Percentiles rank a stretch among this genome's conserved stretches.
phyloP scores from a whole-genome alignment of 1,140 invertebrate genomes.

The Drosophila athabasca region DNA sequence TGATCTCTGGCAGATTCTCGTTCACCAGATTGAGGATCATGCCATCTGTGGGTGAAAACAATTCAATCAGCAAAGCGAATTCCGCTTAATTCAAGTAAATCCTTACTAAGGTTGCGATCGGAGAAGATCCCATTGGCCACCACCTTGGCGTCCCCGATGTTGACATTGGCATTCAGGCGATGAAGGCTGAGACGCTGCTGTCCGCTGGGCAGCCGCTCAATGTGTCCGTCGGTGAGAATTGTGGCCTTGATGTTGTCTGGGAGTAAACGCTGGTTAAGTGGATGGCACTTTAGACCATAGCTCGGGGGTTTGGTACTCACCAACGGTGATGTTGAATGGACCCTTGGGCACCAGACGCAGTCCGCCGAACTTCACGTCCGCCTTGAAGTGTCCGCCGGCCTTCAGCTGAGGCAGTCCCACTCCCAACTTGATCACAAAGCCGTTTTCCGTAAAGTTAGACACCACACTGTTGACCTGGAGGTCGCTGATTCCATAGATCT shows the following conservation, averaged over 20 bases:
- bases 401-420: constrained; percentile 67
- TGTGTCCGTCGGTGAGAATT: constrained; percentile 71
- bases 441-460: constrained; percentile 68
- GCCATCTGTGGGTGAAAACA: constrained; percentile 48
- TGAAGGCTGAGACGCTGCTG: constrained; percentile 63
- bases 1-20: constrained; percentile 80
- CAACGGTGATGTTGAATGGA: constrained; percentile 81
- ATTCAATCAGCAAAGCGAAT: neutral
- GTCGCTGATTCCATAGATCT: constrained; percentile 74
- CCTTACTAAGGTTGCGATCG: constrained; percentile 78
- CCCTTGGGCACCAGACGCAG: constrained; percentile 82
- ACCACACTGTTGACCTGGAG: constrained; percentile 63
- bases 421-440: constrained; percentile 72
- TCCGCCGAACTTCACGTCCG: constrained; percentile 81
- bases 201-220: constrained; percentile 62
- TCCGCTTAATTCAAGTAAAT: too few relatives aligned
- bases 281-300: neutral
- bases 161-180: constrained; percentile 76
- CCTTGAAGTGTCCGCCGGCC: constrained; percentile 81
- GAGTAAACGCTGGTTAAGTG: neutral
- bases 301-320: constrained; percentile 31
- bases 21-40: constrained; percentile 83
- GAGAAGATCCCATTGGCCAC: constrained; percentile 79
- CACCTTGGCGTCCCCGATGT: constrained; percentile 69
- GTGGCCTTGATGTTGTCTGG: constrained; percentile 75